phyloP scores from a whole-genome alignment of 2,888 invertebrate species.

The Limnephilus auricula region DNA sequence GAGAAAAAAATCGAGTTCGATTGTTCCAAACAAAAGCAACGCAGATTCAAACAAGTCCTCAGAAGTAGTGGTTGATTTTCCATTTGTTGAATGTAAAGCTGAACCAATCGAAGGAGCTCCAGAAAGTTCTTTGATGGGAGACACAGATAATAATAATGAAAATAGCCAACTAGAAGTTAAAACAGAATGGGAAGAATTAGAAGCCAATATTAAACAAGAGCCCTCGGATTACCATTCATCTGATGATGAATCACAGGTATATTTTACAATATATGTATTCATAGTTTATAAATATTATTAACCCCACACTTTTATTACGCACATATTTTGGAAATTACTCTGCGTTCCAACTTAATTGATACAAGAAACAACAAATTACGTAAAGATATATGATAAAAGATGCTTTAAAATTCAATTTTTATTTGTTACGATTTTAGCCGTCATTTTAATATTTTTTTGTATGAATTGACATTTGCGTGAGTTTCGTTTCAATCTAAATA shows the following conservation, averaged over 20 bases:
- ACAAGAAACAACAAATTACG: no score
- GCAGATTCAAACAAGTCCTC: background rate
- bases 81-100: background rate
- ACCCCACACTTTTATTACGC: no score
- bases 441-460: no score
- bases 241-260: conserved; percentile 9
- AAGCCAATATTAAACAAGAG: conserved; percentile 4
- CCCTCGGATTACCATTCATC: background rate
- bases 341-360: no score
- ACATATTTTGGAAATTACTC: background rate
- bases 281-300: no score
- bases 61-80: background rate
- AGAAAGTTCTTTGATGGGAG: conserved; percentile 7
- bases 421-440: no score
- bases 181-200: conserved; percentile 9
- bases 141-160: conserved; percentile 22
- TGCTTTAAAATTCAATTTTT: no score
- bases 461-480: no score
- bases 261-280: background rate
- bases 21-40: background rate
- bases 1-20: background rate
- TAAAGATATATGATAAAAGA: no score
- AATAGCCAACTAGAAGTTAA: background rate
- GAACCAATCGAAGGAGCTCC: background rate
- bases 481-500: no score